These are phyloP conservation scores for Octopus sinensis DNA, from an alignment of 1,140 invertebrate genomes.

Conservation along the genomic window DNA sequence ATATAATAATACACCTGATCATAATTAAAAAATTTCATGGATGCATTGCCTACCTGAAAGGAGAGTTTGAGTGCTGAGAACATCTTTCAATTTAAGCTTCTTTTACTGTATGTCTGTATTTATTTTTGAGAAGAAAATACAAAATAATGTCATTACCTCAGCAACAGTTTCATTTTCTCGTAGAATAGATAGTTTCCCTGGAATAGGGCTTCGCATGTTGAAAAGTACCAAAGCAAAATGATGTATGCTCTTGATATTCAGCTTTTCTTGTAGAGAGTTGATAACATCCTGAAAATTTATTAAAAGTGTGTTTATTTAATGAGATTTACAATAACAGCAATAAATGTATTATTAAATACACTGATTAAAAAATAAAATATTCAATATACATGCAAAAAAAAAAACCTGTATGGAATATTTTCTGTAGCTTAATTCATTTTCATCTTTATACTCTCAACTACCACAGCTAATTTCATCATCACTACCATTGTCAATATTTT, in stretches of 20 bases:
- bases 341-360: background rate
- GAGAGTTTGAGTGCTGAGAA: no score
- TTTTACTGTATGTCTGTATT: no score
- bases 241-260: slow-evolving; percentile 75
- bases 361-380: background rate
- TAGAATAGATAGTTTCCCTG: slow-evolving; percentile 79
- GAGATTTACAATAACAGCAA: background rate
- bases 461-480: no score
- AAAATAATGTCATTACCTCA: slow-evolving; percentile 64
- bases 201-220: slow-evolving; percentile 80
- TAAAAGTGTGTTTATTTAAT: no score
- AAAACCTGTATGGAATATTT: background rate
- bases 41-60: no score
- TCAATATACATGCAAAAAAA: background rate
- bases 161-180: slow-evolving; percentile 79
- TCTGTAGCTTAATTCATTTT: background rate
- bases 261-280: slow-evolving; percentile 78
- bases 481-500: no score
- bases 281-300: slow-evolving; percentile 70
- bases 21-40: no score
- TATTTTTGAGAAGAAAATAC: background rate
- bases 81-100: no score
- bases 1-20: no score
- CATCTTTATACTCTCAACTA: background rate
- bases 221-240: slow-evolving; percentile 86